A percentile compares a stretch with the other conserved stretches of the same genome.
Conservation (phyloP, 1,140 invertebrate genomes). For the Caenorhabditis remanei region DNA sequence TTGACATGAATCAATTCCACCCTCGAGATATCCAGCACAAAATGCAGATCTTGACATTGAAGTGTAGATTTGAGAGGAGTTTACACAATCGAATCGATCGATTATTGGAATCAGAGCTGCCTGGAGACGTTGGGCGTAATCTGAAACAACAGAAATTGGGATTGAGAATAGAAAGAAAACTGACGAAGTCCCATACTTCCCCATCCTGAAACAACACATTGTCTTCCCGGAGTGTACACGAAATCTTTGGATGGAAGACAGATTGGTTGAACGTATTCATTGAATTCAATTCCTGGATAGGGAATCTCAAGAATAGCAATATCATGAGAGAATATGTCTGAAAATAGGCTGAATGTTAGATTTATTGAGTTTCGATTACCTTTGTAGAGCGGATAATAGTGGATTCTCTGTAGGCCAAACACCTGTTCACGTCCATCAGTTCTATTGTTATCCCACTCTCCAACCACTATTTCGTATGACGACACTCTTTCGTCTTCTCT, state of each 20-base stretch:
- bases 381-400: constrained; percentile 64
- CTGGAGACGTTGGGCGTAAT: constrained; percentile 59
- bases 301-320: constrained; percentile 59
- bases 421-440: constrained; percentile 61
- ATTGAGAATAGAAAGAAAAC: neutral
- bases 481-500: constrained; percentile 60
- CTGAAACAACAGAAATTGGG: constrained; percentile 1
- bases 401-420: constrained; percentile 24
- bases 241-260: constrained; percentile 61
- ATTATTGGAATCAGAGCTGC: constrained; percentile 64
- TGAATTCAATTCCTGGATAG: constrained; percentile 48
- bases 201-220: constrained; percentile 65
- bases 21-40: constrained; percentile 62
- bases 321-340: constrained; percentile 62
- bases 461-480: constrained; percentile 57
- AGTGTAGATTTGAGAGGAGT: constrained; percentile 60
- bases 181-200: constrained; percentile 63
- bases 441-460: constrained; percentile 60
- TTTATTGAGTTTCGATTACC: neutral
- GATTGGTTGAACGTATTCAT: constrained; percentile 54
- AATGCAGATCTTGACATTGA: constrained; percentile 62
- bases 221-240: constrained; percentile 50
- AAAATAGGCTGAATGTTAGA: neutral
- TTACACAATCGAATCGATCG: constrained; percentile 55
- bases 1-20: constrained; percentile 65